Conservation (phyloP, 2,888 invertebrate genomes). For the Tubulanus polymorphus region DNA sequence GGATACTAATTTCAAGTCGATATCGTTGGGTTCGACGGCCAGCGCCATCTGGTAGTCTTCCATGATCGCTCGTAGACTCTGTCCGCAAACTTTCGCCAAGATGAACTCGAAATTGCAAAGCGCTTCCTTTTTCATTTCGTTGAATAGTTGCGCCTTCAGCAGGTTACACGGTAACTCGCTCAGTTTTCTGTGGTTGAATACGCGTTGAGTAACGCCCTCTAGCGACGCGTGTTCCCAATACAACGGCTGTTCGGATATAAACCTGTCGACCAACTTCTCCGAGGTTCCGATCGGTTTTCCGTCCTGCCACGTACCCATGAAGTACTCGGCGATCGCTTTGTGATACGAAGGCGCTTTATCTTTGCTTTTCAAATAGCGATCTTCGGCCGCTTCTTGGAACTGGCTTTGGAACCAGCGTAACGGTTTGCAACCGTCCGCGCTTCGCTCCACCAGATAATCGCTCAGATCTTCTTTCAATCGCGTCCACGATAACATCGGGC, state of each 20-base stretch:
- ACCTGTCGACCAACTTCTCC: constrained; percentile 24
- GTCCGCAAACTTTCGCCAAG: constrained; percentile 73
- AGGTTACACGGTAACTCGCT: constrained; percentile 79
- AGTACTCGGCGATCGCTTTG: constrained; percentile 46
- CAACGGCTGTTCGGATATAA: constrained; percentile 33
- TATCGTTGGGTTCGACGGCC: constrained; percentile 35
- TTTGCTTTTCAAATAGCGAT: constrained; percentile 58
- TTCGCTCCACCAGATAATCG: constrained; percentile 28
- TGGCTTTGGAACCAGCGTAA: constrained; percentile 66
- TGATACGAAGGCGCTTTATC: constrained; percentile 50
- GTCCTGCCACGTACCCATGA: constrained; percentile 41
- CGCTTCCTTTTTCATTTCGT: constrained; percentile 62
- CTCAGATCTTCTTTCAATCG: constrained; percentile 32
- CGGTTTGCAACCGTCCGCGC: constrained; percentile 32
- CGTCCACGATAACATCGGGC: constrained; percentile 39
- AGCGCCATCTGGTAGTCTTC: constrained; percentile 67
- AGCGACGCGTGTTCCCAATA: constrained; percentile 25
- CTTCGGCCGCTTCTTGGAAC: constrained; percentile 62
- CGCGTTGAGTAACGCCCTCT: constrained; percentile 22
- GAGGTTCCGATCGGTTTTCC: constrained; percentile 35
- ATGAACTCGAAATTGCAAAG: constrained; percentile 76
- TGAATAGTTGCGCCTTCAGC: constrained; percentile 59
- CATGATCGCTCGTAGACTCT: constrained; percentile 70
- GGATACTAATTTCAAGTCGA: constrained; percentile 58
- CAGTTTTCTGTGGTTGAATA: constrained; percentile 72